A percentile compares a stretch with the other conserved stretches of the same genome.
Evolutionary conservation across 1,140 invertebrate genomes (phyloP).

Genomic region (Kradibia gibbosae): DNA sequence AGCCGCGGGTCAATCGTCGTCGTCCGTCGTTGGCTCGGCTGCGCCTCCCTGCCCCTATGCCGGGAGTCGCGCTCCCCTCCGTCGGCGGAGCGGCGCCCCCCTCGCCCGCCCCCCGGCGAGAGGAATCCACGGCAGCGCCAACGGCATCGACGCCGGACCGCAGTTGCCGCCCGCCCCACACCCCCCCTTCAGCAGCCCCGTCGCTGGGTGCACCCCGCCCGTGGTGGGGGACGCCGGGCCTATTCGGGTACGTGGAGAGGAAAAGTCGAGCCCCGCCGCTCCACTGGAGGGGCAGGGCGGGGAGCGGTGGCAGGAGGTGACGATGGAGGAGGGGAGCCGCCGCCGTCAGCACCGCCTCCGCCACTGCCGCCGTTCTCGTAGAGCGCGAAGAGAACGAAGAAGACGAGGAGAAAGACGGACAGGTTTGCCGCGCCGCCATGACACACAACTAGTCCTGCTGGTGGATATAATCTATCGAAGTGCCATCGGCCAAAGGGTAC

Average conservation of each 20-base stretch:
- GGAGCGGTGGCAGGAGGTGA: neutral
- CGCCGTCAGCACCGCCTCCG: neutral
- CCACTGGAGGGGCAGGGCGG: conserved; percentile 2
- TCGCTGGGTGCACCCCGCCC: too few species aligned
- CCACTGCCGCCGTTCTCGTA: neutral
- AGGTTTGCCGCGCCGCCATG: conserved; percentile 35
- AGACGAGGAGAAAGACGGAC: conserved; percentile 36
- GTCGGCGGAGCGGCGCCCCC: neutral
- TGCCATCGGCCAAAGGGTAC: neutral
- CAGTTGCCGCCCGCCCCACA: too few species aligned
- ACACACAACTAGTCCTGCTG: conserved; percentile 13
- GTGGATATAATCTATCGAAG: neutral
- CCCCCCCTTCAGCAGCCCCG: too few species aligned
- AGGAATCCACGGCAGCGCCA: too few species aligned
- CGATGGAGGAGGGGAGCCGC: conserved; percentile 15
- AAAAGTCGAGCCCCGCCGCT: too few species aligned
- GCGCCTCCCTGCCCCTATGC: neutral
- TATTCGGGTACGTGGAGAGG: too few species aligned
- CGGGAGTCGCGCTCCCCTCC: too few species aligned
- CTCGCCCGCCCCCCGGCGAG: neutral
- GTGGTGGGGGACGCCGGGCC: too few species aligned
- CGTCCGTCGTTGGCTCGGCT: neutral
- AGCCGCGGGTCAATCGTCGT: conserved; percentile 10
- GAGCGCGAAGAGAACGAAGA: conserved; percentile 18
- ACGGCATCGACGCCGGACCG: too few species aligned